These are phyloP conservation scores for Myoxocephalus aenaeus DNA, from an alignment of 2,797 vertebrate species.

Conservation along the genomic window DNA sequence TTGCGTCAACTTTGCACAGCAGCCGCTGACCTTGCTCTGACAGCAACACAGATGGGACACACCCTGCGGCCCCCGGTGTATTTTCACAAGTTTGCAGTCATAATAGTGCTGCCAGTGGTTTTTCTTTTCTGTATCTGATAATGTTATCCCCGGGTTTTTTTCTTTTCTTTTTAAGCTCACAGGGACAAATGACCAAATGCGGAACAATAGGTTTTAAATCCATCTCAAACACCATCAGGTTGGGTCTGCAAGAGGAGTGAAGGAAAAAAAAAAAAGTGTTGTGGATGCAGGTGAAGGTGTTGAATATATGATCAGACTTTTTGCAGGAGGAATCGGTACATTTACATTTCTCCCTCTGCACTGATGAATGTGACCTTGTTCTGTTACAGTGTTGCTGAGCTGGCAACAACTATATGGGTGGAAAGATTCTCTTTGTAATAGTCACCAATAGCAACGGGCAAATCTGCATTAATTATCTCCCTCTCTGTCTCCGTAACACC, in stretches of 20 bases:
- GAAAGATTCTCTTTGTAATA: neutral
- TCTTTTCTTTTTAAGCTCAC: neutral
- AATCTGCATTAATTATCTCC: conserved; percentile 17
- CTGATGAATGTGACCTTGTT: neutral
- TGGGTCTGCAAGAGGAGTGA: no score
- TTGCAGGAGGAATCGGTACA: no score
- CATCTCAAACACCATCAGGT: neutral
- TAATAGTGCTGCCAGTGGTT: neutral
- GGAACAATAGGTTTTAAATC: conserved; percentile 9
- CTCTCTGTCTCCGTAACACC: neutral
- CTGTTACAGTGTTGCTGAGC: neutral
- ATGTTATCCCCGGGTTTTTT: conserved; percentile 13
- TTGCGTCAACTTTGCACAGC: conserved; percentile 18
- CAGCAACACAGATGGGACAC: neutral
- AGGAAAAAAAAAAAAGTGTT: neutral
- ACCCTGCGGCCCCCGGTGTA: neutral
- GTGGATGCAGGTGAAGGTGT: no score
- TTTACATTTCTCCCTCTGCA: neutral
- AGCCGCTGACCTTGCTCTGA: conserved; percentile 36
- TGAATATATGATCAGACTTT: no score
- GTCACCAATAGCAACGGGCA: neutral
- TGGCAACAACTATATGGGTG: neutral
- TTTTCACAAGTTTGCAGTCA: no score
- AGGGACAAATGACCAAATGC: conserved; percentile 9
- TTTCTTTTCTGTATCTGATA: neutral